Evolutionary conservation across 2,113 vertebrate species (phyloP).

Genomic region (Brachyhypopomus gauderio): DNA sequence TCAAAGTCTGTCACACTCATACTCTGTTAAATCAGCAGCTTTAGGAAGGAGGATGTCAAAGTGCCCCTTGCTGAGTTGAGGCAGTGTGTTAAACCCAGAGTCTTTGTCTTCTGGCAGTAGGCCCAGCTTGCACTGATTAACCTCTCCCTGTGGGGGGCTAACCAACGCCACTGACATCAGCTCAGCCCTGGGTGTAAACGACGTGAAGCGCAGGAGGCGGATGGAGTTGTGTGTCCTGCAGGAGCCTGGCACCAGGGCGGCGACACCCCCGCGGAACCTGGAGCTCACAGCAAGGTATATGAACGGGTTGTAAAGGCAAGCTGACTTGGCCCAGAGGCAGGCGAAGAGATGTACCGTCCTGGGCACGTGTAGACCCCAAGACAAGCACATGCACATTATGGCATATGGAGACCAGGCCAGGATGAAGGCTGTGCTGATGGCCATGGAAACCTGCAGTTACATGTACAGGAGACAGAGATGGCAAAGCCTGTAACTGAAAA

Average conservation of each 20-base stretch:
- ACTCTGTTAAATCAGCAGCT: conserved; percentile 59
- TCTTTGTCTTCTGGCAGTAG: conserved; percentile 58
- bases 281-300: conserved; percentile 86
- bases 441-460: conserved; percentile 74
- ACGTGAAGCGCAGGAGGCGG: conserved; percentile 76
- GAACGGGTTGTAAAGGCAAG: conserved; percentile 83
- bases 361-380: conserved; percentile 76
- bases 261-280: conserved; percentile 79
- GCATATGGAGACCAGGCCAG: conserved; percentile 82
- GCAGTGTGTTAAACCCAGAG: conserved; percentile 70
- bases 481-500: background rate
- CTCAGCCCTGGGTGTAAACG: conserved; percentile 74
- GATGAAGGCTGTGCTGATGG: conserved; percentile 83
- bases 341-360: conserved; percentile 80
- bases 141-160: conserved; percentile 54
- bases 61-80: conserved; percentile 66
- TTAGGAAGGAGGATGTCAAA: conserved; percentile 50
- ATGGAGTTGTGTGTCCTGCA: conserved; percentile 72
- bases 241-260: conserved; percentile 71
- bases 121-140: conserved; percentile 56
- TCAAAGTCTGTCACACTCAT: conserved; percentile 70
- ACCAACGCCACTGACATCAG: background rate
- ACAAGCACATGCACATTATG: conserved; percentile 83
- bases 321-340: conserved; percentile 82
- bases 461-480: background rate